Evolutionary conservation across 1,140 invertebrate genomes (phyloP), one percentile per base, ranked within the genome.

Genomic region (Dendrolimus kikuchii): DNA sequence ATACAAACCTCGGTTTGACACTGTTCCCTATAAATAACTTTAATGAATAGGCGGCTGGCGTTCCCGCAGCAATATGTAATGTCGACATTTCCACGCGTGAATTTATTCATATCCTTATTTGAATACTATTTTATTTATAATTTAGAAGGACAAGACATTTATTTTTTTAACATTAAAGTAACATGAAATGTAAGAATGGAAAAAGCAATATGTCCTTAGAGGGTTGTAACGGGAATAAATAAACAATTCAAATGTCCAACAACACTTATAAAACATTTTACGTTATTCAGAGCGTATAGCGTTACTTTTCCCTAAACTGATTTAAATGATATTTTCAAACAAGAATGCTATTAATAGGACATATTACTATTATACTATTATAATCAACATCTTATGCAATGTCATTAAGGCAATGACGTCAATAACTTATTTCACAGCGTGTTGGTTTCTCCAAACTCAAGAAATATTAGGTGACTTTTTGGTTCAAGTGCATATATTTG

Each of bases 21-120:
- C 68, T 74, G 72, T 66, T 72, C 66, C 67, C 79, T 85, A 85
- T 85, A 82, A 85, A 85, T 85, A 82, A 81, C 68, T 57, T 72
- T 81, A 85, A 85, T 85, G 79, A 82, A 82, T 82, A 77, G 79
- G 71, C 71, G 68, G 74, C 64, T 69, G 71, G 71, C 73, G 72
- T 71, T 68, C 73, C 73, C 68, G 71, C 73, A 66, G 73, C 70
- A 69, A 81, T 78, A 77, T 74, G 77, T 80, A 80, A 80, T 75
- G 71, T 75, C 66, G 66, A 76, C 73, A 65, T 75, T 75, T 76
- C 72, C 74, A 68, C 67, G 67, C 64, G 47, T 65, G 59, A 66
- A 77, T 77, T 77, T 77, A 76, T 77, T 74, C 67, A 62, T 55
- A 60, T 68, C 70, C 68, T 71, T 73, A 73, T 79, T 74, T 77